Percentiles rank a stretch among this genome's conserved stretches.
phyloP scores from a whole-genome alignment of 2,797 vertebrate species.

The Anolis apletophallus region DNA sequence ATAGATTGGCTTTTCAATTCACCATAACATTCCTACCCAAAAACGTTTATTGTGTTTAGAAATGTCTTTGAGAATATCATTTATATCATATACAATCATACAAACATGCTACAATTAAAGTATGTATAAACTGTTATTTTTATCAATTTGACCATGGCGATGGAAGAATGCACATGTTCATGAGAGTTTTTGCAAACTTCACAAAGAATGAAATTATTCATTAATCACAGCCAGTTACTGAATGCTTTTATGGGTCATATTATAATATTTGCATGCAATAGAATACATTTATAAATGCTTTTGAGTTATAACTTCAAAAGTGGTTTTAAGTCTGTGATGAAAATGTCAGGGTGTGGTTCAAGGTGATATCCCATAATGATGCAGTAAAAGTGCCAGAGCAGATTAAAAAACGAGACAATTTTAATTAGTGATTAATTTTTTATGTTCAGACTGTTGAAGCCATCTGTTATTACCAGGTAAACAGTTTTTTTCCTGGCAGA shows the following conservation, averaged over 20 bases:
- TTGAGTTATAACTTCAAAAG: background rate
- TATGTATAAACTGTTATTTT: background rate
- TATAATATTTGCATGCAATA: background rate
- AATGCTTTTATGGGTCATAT: background rate
- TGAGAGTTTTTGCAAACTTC: background rate
- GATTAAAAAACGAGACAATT: slow-evolving; percentile 49
- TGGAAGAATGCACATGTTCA: background rate
- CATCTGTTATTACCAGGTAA: slow-evolving; percentile 52
- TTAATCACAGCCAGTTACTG: background rate
- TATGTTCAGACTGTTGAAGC: slow-evolving; percentile 62
- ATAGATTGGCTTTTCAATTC: background rate
- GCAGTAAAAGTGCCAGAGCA: slow-evolving; percentile 49
- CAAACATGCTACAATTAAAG: background rate
- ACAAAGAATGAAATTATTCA: background rate
- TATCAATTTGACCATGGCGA: background rate
- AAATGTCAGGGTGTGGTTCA: slow-evolving; percentile 41
- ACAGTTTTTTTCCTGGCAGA: slow-evolving; percentile 44
- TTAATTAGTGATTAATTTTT: slow-evolving; percentile 59
- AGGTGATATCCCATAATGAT: slow-evolving; percentile 60
- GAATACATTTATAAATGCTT: slow-evolving; percentile 17
- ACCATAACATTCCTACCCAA: background rate
- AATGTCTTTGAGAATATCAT: background rate
- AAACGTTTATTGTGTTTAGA: background rate
- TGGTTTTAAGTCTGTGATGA: background rate
- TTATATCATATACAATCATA: background rate